phyloP scores from a whole-genome alignment of 64 coral and sea anemone species.

The Trachythela sp. region DNA sequence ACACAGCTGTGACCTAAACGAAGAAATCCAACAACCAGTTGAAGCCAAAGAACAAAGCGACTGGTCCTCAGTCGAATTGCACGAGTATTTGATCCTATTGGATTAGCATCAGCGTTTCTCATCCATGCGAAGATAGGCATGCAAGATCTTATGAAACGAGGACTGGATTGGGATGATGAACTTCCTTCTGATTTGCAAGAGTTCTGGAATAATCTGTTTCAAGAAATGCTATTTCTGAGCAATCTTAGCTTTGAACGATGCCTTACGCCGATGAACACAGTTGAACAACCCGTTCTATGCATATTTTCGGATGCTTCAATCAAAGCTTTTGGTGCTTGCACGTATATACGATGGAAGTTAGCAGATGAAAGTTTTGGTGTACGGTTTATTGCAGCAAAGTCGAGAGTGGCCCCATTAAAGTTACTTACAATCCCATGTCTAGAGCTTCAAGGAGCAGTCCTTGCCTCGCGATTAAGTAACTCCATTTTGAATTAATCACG shows the following conservation, averaged over 20 bases:
- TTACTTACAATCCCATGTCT: slow-evolving; percentile 47
- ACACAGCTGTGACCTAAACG: neutral
- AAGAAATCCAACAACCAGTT: neutral
- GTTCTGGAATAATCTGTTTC: slow-evolving; percentile 16
- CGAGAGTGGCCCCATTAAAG: slow-evolving; percentile 60
- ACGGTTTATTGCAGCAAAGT: slow-evolving; percentile 42
- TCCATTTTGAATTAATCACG: too few species aligned
- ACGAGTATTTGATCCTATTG: slow-evolving; percentile 46
- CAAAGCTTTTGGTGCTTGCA: slow-evolving; percentile 46
- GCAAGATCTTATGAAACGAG: slow-evolving; percentile 44
- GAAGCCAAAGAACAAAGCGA: slow-evolving; percentile 32
- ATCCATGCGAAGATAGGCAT: slow-evolving; percentile 44
- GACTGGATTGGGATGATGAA: slow-evolving; percentile 57
- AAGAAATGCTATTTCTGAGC: slow-evolving; percentile 40
- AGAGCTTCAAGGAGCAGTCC: too few species aligned
- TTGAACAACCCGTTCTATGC: slow-evolving; percentile 27
- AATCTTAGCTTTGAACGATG: slow-evolving; percentile 6
- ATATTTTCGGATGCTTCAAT: slow-evolving; percentile 46
- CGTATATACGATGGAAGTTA: slow-evolving; percentile 39
- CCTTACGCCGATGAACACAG: neutral
- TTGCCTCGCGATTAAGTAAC: too few species aligned
- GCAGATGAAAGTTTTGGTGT: slow-evolving; percentile 12
- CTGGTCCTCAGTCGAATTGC: slow-evolving; percentile 52
- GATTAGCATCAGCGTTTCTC: slow-evolving; percentile 34
- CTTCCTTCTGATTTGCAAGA: neutral